A percentile compares a stretch with the other conserved stretches of the same genome.
These are phyloP conservation scores for Ypsolopha scabrella DNA, from an alignment of 2,888 invertebrate genomes.

Conservation along the genomic window DNA sequence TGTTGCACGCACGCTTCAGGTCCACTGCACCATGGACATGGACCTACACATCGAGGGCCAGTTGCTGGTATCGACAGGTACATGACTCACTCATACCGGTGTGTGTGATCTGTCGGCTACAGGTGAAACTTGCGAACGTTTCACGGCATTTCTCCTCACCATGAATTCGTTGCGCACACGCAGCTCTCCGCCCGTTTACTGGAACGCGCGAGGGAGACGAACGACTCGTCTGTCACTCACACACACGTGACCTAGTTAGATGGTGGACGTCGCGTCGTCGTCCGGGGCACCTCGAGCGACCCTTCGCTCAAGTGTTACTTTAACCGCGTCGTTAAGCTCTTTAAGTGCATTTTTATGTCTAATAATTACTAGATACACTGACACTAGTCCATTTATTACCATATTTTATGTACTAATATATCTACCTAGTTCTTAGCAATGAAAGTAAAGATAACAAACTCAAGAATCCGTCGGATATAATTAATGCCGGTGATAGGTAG, in stretches of 20 bases:
- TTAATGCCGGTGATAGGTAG: too few species aligned
- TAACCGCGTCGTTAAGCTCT: constrained; percentile 18
- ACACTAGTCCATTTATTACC: too few species aligned
- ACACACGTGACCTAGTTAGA: constrained; percentile 39
- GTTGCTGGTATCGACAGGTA: too few species aligned
- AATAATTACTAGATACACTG: background rate
- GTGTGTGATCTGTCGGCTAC: constrained; percentile 25
- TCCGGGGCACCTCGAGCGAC: constrained; percentile 34
- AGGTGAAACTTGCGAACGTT: constrained; percentile 29
- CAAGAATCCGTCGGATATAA: too few species aligned
- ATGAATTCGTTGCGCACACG: constrained; percentile 22
- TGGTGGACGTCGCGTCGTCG: constrained; percentile 27
- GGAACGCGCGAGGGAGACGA: constrained; percentile 25
- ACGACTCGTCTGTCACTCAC: constrained; percentile 24
- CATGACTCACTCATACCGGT: too few species aligned
- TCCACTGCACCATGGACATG: background rate
- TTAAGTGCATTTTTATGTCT: constrained; percentile 13
- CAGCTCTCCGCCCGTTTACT: constrained; percentile 10
- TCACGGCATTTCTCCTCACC: constrained; percentile 24
- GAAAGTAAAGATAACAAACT: too few species aligned
- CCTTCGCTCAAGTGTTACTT: constrained; percentile 31
- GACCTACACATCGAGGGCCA: background rate
- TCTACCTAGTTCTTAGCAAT: too few species aligned
- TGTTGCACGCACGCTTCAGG: constrained; percentile 36
- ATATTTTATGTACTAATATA: too few species aligned